Conservation (phyloP, 2,888 invertebrate species). For the Azorinus chamasolen region DNA sequence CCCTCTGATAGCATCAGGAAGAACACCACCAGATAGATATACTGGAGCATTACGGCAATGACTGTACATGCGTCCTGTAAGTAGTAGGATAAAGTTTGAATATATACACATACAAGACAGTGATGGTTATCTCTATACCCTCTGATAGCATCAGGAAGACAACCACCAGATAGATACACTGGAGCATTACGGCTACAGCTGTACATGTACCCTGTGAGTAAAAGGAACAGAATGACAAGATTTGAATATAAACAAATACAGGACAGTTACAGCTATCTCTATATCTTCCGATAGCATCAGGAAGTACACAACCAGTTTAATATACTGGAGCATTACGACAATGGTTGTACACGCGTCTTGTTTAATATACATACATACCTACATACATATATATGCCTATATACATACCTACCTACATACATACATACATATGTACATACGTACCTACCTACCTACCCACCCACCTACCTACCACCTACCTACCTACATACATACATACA, state of each 20-base stretch:
- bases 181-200: conserved; percentile 50
- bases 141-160: conserved; percentile 63
- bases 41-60: conserved; percentile 56
- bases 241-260: conserved; percentile 50
- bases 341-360: too few species aligned
- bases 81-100: too few species aligned
- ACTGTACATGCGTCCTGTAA: conserved; percentile 50
- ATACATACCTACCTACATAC: too few species aligned
- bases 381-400: too few species aligned
- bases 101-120: conserved; percentile 57
- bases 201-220: conserved; percentile 53
- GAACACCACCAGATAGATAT: conserved; percentile 61
- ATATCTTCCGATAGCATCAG: conserved; percentile 64
- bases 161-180: conserved; percentile 60
- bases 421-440: too few species aligned
- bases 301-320: conserved; percentile 28
- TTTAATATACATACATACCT: too few species aligned
- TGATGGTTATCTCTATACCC: conserved; percentile 57
- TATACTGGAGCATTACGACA: too few species aligned
- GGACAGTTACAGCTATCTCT: conserved; percentile 51
- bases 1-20: conserved; percentile 64
- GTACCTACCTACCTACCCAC: too few species aligned
- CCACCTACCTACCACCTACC: too few species aligned
- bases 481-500: too few species aligned
- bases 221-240: too few species aligned